Base-by-base conservation (phyloP, 2,888 invertebrate genomes). In the Rhingia campestris region DNA sequence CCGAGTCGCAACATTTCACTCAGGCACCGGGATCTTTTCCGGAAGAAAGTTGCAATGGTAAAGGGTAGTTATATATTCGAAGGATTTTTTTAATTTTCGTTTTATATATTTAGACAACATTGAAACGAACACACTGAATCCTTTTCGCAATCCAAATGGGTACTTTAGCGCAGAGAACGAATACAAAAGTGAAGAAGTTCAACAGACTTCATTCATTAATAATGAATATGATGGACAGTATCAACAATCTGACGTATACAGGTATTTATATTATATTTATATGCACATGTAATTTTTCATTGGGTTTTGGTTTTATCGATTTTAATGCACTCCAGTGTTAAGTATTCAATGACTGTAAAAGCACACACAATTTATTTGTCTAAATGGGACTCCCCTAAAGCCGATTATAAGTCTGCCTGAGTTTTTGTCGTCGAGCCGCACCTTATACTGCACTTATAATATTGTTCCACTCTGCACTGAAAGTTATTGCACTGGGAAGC, bases 61-160 rank as follows among this genome's bases (percentile, higher is more conserved):
- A 72, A 22, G 45, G 10, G 7, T 45, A 47, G 6, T 9, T 45
- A 51, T 35, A 39, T 56, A 14, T 56, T 3, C 6, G n/a, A 51
- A 12, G 4, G 6, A 1, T 45, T 32, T 56, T 53, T 56, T 0
- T 2, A 43, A 33, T 30, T 7, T 41, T 45, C 33, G 41, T 37
- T 14, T 53, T 61, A 45, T 39, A 39, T 22, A 54, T 14, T 14
- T 43, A 85, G 87, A 80, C 3, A 81, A 79, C 56, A 73, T 86
- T 54, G 89, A 88, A 86, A 87, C 90, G 45, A 91, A 91, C 74
- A 91, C 91, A 87, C 86, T 92, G 77, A 91, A 92, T 88, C 92
- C 92, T 0, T 92, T 92, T 88, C 86, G 90, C 39, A 91, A 91
- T 86, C 89, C 90, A 6, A 88, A 87, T 77, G 88, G 88, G 56